A percentile compares a stretch with the other conserved stretches of the same genome.
Conservation (phyloP, 2,888 invertebrate genomes). For the Tridacna gigas region DNA sequence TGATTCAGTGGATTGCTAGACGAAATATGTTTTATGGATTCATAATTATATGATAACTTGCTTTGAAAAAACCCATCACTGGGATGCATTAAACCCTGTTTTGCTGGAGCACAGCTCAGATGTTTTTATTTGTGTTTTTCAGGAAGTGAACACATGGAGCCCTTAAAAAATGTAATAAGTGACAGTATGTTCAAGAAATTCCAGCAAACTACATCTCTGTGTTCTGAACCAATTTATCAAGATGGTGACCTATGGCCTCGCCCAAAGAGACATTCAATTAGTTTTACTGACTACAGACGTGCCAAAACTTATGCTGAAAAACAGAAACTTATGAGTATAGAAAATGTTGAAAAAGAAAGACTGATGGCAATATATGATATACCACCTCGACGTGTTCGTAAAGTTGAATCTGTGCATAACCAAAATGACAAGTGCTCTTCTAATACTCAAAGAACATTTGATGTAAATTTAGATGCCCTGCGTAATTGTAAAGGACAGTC, state of each 20-base stretch:
- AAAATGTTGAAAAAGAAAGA: slow-evolving; percentile 74
- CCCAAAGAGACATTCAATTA: slow-evolving; percentile 79
- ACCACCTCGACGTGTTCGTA: slow-evolving; percentile 74
- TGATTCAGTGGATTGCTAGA: too few species aligned
- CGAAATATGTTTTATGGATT: too few species aligned
- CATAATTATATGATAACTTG: too few species aligned
- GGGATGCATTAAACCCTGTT: too few species aligned
- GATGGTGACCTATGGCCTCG: slow-evolving; percentile 73
- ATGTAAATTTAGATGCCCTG: slow-evolving; percentile 54
- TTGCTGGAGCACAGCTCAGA: too few species aligned
- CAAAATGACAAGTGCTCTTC: slow-evolving; percentile 9
- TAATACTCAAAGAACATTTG: slow-evolving; percentile 44
- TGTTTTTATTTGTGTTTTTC: slow-evolving; percentile 19
- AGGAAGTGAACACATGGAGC: slow-evolving; percentile 72
- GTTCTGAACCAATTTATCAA: slow-evolving; percentile 62
- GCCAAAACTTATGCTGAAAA: slow-evolving; percentile 71
- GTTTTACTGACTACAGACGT: slow-evolving; percentile 77
- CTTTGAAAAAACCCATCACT: too few species aligned
- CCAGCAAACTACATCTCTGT: slow-evolving; percentile 59
- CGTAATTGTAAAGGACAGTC: slow-evolving; percentile 38
- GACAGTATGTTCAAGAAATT: slow-evolving; percentile 69
- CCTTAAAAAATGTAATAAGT: slow-evolving; percentile 62
- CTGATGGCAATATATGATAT: slow-evolving; percentile 79
- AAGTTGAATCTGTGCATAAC: slow-evolving; percentile 65
- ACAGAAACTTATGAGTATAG: slow-evolving; percentile 74